Evolutionary conservation across 2,797 vertebrate genomes (phyloP).

Genomic region (Labroides dimidiatus): DNA sequence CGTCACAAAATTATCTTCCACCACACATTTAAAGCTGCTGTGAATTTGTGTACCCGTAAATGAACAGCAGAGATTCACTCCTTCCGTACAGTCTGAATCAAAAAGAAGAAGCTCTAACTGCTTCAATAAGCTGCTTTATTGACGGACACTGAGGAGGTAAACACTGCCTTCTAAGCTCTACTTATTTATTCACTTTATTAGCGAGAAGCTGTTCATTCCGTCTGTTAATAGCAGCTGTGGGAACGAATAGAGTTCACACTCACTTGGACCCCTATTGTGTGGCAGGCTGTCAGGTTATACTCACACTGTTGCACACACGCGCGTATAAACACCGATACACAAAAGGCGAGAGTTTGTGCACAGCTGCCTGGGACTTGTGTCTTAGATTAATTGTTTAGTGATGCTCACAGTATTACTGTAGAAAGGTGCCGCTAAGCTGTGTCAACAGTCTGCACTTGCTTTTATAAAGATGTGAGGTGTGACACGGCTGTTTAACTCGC

Average conservation of each 20-base stretch:
- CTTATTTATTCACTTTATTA: slow-evolving; percentile 82
- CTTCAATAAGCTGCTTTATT: slow-evolving; percentile 54
- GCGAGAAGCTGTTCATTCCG: slow-evolving; percentile 69
- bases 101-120: slow-evolving; percentile 14
- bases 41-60: too few relatives aligned
- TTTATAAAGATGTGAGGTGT: background rate
- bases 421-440: slow-evolving; percentile 6
- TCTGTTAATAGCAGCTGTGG: slow-evolving; percentile 80
- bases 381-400: slow-evolving; percentile 43
- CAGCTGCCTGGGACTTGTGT: slow-evolving; percentile 51
- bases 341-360: slow-evolving; percentile 34
- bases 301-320: slow-evolving; percentile 36
- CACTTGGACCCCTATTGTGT: slow-evolving; percentile 72
- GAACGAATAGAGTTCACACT: slow-evolving; percentile 73
- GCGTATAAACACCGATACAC: slow-evolving; percentile 29
- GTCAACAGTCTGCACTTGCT: slow-evolving; percentile 3
- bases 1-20: too few relatives aligned
- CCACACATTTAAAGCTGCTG: too few relatives aligned
- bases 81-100: background rate
- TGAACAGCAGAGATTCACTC: slow-evolving; percentile 20
- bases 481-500: slow-evolving; percentile 5
- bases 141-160: slow-evolving; percentile 69
- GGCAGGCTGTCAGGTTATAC: slow-evolving; percentile 72
- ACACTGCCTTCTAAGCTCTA: slow-evolving; percentile 70
- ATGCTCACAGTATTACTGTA: background rate